A percentile compares a stretch with the other conserved stretches of the same genome.
Evolutionary conservation across 2,888 invertebrate genomes (phyloP).

Genomic region (Aporophyla nigra): DNA sequence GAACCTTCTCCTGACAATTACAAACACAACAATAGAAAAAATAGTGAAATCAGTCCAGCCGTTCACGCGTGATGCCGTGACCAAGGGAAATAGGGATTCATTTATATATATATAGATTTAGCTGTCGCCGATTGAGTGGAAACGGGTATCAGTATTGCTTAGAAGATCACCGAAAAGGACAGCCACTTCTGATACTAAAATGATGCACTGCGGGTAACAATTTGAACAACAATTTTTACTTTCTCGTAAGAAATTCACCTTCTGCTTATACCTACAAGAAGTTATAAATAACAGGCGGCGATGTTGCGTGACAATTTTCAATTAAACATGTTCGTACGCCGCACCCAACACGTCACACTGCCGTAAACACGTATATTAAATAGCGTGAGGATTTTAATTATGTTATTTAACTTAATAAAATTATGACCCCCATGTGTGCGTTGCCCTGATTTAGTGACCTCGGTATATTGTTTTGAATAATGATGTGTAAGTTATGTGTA

Average conservation of each 20-base stretch:
- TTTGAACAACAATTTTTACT: background rate
- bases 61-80: too few species aligned
- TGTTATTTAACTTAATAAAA: slow-evolving; percentile 69
- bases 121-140: background rate
- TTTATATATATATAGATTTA: too few species aligned
- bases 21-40: too few species aligned
- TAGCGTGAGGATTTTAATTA: slow-evolving; percentile 71
- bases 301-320: slow-evolving; percentile 76
- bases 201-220: too few species aligned
- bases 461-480: slow-evolving; percentile 32
- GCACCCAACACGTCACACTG: slow-evolving; percentile 70
- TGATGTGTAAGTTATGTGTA: slow-evolving; percentile 14
- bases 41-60: too few species aligned
- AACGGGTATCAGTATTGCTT: background rate
- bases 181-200: background rate
- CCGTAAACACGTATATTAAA: slow-evolving; percentile 71
- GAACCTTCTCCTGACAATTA: too few species aligned
- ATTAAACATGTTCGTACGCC: slow-evolving; percentile 72
- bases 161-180: background rate
- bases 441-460: slow-evolving; percentile 65
- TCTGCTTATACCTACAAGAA: slow-evolving; percentile 27
- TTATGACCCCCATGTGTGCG: slow-evolving; percentile 61
- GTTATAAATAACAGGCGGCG: slow-evolving; percentile 55
- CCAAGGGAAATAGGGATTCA: too few species aligned
- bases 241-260: slow-evolving; percentile 31